Conservation (phyloP, 2,113 vertebrate species). For the Prinia subflava region DNA sequence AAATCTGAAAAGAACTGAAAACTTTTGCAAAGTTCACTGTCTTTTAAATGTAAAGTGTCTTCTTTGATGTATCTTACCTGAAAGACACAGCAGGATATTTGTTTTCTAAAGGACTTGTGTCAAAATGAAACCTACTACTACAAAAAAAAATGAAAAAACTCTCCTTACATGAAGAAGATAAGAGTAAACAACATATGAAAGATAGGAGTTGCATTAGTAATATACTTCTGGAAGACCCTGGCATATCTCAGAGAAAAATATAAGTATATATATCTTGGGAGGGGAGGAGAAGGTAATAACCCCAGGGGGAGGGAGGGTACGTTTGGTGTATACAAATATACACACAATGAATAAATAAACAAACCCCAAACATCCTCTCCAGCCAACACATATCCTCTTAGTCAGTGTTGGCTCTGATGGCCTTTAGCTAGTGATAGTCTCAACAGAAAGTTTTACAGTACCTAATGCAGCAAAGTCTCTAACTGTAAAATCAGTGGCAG, state of each 20-base stretch:
- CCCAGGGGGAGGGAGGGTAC: accelerated
- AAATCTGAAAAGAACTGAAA: not conserved
- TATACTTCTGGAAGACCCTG: not conserved
- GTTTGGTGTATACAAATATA: not conserved
- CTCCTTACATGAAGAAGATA: not conserved
- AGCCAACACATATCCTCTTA: not conserved
- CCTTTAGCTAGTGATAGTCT: not conserved
- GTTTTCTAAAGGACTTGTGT: not conserved
- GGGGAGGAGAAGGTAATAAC: accelerated
- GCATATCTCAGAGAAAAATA: not conserved
- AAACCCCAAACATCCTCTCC: not conserved
- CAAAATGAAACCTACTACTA: not conserved
- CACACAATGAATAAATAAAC: not conserved
- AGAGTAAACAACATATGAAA: not conserved
- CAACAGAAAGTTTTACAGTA: not conserved
- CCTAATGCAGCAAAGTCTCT: not conserved
- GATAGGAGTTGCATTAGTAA: not conserved
- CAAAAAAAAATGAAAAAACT: not conserved
- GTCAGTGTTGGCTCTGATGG: not conserved
- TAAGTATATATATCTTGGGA: not conserved
- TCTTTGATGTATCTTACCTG: not conserved
- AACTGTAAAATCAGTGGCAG: not conserved
- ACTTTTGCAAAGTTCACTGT: not conserved
- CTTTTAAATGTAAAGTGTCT: not conserved
- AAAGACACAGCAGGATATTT: not conserved